Evolutionary conservation across 2,113 vertebrate genomes (phyloP), one percentile per base, ranked within the genome.

Genomic region (Labrus mixtus): DNA sequence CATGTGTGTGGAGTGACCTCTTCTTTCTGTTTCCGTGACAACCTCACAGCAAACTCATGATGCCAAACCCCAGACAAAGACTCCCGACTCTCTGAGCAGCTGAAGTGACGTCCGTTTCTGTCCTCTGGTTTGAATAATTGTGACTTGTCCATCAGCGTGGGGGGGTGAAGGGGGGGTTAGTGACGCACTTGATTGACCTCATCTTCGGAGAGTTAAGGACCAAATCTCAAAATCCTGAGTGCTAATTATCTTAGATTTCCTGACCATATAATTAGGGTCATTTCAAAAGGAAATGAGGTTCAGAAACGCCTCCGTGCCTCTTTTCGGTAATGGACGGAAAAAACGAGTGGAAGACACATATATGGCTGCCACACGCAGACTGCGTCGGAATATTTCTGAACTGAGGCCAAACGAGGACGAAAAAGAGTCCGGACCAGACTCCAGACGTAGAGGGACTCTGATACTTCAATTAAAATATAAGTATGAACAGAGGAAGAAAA

Each of bases 161-260:
- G 3, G 33, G 74, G 59, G 43, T 78, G 13, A 36, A 2, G 33
- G 74, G 59, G 25, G 67, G 20, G 39, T n/a, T n/a, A 25, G 22
- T 1, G 67, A 68, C 13, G 37, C 69, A 69, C 73, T 50, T 4
- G 6, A 2, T 8, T 59, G 81, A 79, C 81, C 81, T 87, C 80
- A 16, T 85, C 78, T 81, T 53, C 41, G 39, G 20, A 76, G 61
- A 81, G 69, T 74, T 72, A 59, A 72, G 60, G 79, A 77, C 39
- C 51, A 68, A 53, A 83, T 83, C 79, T 84, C 16, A 69, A 83
- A 83, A 82, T 71, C 81, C 80, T 33, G 60, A 76, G 51, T 16
- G 72, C 78, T 90, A 91, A 92, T 90, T 79, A 83, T 80, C 68
- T 81, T 37, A 88, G 60, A 82, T 84, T 90, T 86, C 69, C 81